Percentiles rank a stretch among this genome's conserved stretches.
phyloP scores from a whole-genome alignment of 2,113 vertebrate genomes.

The Hypocryptadius cinnamomeus region DNA sequence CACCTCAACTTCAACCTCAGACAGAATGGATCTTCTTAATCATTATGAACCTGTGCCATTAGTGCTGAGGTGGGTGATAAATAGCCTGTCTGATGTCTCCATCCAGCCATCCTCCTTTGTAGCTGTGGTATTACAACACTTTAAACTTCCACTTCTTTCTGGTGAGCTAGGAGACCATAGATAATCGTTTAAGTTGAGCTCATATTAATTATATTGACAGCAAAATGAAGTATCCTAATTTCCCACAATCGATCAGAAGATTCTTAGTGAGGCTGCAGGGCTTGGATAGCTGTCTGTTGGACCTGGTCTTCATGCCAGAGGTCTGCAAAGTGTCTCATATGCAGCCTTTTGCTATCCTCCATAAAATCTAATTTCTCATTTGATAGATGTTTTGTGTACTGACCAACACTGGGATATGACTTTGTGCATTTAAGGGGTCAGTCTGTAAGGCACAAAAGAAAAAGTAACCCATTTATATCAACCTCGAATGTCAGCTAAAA shows the following conservation, averaged over 20 bases:
- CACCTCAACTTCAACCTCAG: neutral
- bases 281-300: neutral
- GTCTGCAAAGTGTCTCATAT: neutral
- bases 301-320: neutral
- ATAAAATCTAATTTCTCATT: neutral
- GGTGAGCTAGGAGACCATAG: neutral
- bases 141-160: neutral
- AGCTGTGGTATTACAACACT: neutral
- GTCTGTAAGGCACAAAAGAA: neutral
- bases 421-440: neutral
- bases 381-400: neutral
- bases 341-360: neutral
- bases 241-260: neutral
- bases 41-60: neutral
- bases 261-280: neutral
- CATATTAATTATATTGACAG: conserved; percentile 37
- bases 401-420: neutral
- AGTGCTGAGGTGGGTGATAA: neutral
- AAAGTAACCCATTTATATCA: neutral
- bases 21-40: conserved; percentile 12
- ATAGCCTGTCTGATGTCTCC: neutral
- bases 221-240: conserved; percentile 38
- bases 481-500: neutral
- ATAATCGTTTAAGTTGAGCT: neutral
- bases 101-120: neutral